These are phyloP conservation scores for Muscicapa comitata DNA, from an alignment of 2,797 vertebrate genomes.

Conservation along the genomic window DNA sequence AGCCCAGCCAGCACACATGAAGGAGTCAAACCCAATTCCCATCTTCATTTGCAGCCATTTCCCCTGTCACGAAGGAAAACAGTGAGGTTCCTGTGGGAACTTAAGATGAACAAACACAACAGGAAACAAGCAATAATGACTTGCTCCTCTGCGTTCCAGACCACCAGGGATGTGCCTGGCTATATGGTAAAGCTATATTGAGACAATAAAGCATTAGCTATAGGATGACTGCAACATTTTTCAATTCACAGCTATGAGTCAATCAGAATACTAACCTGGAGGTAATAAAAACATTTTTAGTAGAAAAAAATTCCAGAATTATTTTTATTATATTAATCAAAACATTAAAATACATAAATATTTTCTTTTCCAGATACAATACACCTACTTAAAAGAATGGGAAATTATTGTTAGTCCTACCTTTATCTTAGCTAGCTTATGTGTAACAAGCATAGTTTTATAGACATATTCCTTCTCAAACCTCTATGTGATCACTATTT, in stretches of 20 bases:
- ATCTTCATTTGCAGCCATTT: not conserved
- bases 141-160: not conserved
- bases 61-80: not conserved
- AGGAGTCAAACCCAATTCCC: not conserved
- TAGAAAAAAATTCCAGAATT: not conserved
- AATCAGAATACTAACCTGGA: not conserved
- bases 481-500: not conserved
- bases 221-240: not conserved
- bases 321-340: not conserved
- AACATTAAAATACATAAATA: not conserved
- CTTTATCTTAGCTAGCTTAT: not conserved
- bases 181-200: not conserved
- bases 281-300: not conserved
- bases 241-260: not conserved
- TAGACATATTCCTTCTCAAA: not conserved
- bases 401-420: not conserved
- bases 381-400: not conserved
- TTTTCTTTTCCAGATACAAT: not conserved
- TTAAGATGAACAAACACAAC: not conserved
- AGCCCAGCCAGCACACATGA: accelerated
- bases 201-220: not conserved
- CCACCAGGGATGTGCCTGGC: not conserved
- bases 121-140: not conserved
- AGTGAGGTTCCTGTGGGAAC: not conserved
- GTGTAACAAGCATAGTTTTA: not conserved